Base-by-base conservation (phyloP, 2,113 vertebrate genomes). In the Saccopteryx leptura region DNA sequence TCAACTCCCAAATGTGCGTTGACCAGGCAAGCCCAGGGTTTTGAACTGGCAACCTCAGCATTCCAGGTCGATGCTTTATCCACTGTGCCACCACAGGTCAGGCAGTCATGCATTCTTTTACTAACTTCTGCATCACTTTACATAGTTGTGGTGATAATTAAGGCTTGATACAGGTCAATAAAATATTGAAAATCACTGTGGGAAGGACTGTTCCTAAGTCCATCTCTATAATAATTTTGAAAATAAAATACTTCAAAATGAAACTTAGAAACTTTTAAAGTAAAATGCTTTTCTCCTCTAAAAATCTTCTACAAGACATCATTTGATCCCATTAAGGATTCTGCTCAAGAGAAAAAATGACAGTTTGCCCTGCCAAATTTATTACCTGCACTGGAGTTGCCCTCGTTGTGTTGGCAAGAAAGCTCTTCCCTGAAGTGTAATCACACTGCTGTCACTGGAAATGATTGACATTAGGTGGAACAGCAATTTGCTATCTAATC, bases 401-500 rank as follows among this genome's bases (percentile, higher is more conserved):
- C 91, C 92, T 97, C 21, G 0, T 93, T 98, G 72, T 95, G 93
- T 85, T 68, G 96, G 94, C 86, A 98, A 98, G 96, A 90, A 98
- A 98, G 96, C 92, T 97, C 97, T 98, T 94, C 78, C 88, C 93
- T 98, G 54, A 97, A 97, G 92, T 97, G 74, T 97, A 98, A 98
- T 98, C 97, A 98, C 92, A 98, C 58, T 91, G 0, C 96, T 98
- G 98, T 97, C 93, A 98, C 96, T 81, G 79, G 65, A 46, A 95
- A 95, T 97, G 97, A 98, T 92, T 97, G 98, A 97, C 94, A 13
- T 96, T 89, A 91, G 92, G 97, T 87, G 76, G 97, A 97, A 97
- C 90, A 97, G 97, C 97, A 98, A 98, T 98, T 97, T 98, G 94
- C 97, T 98, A 91, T 98, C 97, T 98, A 97, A 98, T 98, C 98